Evolutionary conservation across 2,113 vertebrate species (phyloP), one percentile per base, ranked within the genome.

Genomic region (Candoia aspera): DNA sequence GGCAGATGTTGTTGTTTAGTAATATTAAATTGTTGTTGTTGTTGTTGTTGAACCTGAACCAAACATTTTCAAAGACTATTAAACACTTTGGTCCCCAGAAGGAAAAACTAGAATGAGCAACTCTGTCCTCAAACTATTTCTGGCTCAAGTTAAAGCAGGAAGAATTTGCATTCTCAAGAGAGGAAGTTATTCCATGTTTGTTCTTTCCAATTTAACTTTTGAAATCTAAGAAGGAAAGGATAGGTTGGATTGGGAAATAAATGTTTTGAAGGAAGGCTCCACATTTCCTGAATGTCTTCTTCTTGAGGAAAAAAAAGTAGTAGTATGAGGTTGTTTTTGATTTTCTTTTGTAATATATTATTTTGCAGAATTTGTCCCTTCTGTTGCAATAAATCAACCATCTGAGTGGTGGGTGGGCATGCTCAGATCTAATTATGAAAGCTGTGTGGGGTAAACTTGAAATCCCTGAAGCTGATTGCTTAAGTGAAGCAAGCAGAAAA

Each of bases 121-220:
- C 58, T 53, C 13, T 42, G 29, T 92, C 91, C 29, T 90, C 24
- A 55, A 0, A 86, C 58, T 54, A 9, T 68, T 93, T 90, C 60
- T 95, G 84, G 6, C 84, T 91, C 86, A 64, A 29, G 53, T 10
- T 42, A 88, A 84, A 88, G 90, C 11, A 37, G 62, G 13, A 29
- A 83, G 15, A n/a, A 8, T 26, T 0, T 54, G 0, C 13, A 85
- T 57, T 46, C 59, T 90, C 33, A 26, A n/a, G 23, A 26, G 13
- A 89, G 64, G 84, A 88, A 88, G 62, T 49, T 88, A 84, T 60
- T 83, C 46, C 54, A 73, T 0, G 0, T 91, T 6, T 15, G 0
- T 90, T 9, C 15, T 23, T 21, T 58, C 33, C 0, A 3, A 10
- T 79, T 64, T 46, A 58, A 9, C 8, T 21, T 90, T 90, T 87